Conservation (phyloP, 64 coral and sea anemone species). For the Pocillopora damicornis region DNA sequence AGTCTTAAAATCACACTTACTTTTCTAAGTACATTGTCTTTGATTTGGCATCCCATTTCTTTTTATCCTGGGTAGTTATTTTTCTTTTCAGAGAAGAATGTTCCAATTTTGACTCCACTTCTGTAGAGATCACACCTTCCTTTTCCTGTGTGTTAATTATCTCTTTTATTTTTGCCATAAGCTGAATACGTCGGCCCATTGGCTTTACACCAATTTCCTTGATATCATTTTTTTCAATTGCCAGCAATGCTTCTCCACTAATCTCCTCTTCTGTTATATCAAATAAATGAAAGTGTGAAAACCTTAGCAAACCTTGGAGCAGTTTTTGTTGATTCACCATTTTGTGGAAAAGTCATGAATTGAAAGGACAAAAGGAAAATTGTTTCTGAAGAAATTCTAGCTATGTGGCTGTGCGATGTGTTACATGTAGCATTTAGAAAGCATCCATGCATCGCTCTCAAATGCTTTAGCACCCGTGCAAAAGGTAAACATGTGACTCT, state of each 20-base stretch:
- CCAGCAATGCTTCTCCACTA: constrained; percentile 1
- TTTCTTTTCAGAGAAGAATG: not conserved
- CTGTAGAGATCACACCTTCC: not conserved
- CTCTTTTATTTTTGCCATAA: constrained; percentile 31
- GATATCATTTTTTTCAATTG: constrained; percentile 27
- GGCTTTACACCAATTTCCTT: constrained; percentile 3
- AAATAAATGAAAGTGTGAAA: not conserved
- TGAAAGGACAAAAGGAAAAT: too few relatives aligned
- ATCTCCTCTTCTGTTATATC: constrained; percentile 1
- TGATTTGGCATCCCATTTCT: constrained; percentile 22
- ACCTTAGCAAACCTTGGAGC: not conserved
- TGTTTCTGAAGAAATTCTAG: too few relatives aligned
- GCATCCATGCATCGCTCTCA: too few relatives aligned
- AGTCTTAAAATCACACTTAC: constrained; percentile 6
- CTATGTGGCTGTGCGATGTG: too few relatives aligned
- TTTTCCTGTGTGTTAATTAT: not conserved
- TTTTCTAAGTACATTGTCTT: constrained; percentile 17
- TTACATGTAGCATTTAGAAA: too few relatives aligned
- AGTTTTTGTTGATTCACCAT: not conserved
- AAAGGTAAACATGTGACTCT: not conserved
- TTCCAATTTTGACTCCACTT: constrained; percentile 4
- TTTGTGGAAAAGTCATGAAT: not conserved
- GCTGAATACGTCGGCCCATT: constrained; percentile 7
- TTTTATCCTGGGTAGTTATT: constrained; percentile 1
- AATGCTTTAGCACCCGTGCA: too few relatives aligned